Conservation (phyloP, 2,888 invertebrate species). For the Coecobrya sp. region DNA sequence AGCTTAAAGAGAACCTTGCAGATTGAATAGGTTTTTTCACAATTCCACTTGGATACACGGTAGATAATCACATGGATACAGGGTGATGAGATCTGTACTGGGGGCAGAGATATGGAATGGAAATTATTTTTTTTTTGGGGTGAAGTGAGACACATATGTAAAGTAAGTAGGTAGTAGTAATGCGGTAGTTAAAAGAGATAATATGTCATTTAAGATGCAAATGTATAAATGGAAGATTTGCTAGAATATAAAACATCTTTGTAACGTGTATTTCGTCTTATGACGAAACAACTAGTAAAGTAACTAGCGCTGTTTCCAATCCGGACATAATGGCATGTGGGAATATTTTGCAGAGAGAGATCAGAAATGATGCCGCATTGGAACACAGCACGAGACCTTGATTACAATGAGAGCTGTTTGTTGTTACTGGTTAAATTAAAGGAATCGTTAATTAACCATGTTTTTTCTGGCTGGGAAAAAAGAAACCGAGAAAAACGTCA, state of each 20-base stretch:
- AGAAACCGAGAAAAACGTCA: not conserved
- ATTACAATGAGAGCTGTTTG: not conserved
- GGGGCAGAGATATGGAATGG: no score
- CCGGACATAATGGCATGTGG: not conserved
- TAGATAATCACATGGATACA: not conserved
- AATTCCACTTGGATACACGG: not conserved
- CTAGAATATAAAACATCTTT: no score
- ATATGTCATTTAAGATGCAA: no score
- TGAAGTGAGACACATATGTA: no score
- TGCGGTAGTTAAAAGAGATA: no score
- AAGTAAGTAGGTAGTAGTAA: no score
- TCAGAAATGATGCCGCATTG: not conserved
- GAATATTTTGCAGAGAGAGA: not conserved
- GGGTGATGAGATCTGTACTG: no score
- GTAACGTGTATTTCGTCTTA: no score
- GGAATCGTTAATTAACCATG: not conserved
- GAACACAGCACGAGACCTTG: not conserved
- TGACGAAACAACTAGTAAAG: no score
- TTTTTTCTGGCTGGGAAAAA: not conserved
- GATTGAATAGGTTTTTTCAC: not conserved
- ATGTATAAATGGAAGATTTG: no score
- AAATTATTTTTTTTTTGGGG: no score
- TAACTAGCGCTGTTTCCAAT: no score
- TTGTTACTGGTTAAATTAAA: not conserved
- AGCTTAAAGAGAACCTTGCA: not conserved